phyloP scores from a whole-genome alignment of 2,888 invertebrate species.

The Steinernema scapterisci region DNA sequence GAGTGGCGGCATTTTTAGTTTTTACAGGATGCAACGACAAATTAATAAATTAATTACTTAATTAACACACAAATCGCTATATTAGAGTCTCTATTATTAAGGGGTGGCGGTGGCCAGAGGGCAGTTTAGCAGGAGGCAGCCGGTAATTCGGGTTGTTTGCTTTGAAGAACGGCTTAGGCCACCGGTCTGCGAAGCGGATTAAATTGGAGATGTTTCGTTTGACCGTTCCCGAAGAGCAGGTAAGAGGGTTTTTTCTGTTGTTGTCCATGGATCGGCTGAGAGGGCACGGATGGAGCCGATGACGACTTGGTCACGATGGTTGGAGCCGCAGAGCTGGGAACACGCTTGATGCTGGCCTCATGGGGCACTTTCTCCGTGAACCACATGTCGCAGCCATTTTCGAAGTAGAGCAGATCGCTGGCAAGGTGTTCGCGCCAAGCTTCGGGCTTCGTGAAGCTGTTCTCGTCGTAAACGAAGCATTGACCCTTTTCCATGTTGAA shows the following conservation, averaged over 20 bases:
- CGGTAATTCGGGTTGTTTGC: not conserved
- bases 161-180: constrained; percentile 22
- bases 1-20: too few species aligned
- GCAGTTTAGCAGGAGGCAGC: too few species aligned
- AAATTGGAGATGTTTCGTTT: constrained; percentile 25
- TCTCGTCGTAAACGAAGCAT: constrained; percentile 55
- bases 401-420: constrained; percentile 59
- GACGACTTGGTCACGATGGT: too few species aligned
- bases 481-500: constrained; percentile 55
- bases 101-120: not conserved
- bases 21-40: too few species aligned
- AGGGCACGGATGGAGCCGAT: not conserved
- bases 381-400: constrained; percentile 54
- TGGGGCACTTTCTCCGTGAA: constrained; percentile 21
- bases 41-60: constrained; percentile 12
- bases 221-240: constrained; percentile 22
- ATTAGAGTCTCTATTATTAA: not conserved
- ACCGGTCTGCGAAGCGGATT: constrained; percentile 28
- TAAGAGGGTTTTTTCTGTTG: constrained; percentile 25
- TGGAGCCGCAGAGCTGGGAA: not conserved
- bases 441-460: constrained; percentile 54
- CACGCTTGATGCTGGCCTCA: constrained; percentile 16
- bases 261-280: not conserved
- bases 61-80: too few species aligned
- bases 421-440: constrained; percentile 53